Conservation (phyloP, 2,113 vertebrate species). For the Pungitius pungitius region DNA sequence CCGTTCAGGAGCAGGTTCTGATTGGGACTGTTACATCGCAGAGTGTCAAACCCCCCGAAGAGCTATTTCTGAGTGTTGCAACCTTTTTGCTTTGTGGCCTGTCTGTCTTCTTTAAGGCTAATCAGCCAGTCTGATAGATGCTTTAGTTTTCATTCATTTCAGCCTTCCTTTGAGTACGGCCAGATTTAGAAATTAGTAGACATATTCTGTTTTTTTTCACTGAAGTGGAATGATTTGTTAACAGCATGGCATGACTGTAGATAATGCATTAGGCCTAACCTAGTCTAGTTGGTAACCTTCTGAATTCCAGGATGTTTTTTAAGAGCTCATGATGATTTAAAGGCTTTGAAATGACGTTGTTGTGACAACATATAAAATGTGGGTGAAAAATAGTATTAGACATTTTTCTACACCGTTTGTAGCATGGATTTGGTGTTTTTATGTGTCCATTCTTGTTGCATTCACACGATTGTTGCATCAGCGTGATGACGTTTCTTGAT, state of each 20-base stretch:
- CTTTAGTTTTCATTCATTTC: constrained; percentile 65
- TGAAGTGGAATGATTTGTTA: constrained; percentile 65
- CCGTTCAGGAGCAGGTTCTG: constrained; percentile 17
- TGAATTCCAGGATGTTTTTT: constrained; percentile 32
- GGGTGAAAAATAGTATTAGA: constrained; percentile 3
- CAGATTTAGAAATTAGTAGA: constrained; percentile 62
- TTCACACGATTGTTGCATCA: neutral
- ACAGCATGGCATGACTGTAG: constrained; percentile 77
- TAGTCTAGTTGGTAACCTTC: constrained; percentile 59
- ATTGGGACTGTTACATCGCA: constrained; percentile 28
- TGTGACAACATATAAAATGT: constrained; percentile 30
- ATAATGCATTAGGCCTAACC: constrained; percentile 63
- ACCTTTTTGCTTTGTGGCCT: constrained; percentile 73
- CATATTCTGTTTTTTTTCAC: constrained; percentile 49
- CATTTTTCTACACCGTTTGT: neutral
- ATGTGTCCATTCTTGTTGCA: neutral
- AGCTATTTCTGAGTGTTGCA: constrained; percentile 76
- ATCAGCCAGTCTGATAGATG: constrained; percentile 68
- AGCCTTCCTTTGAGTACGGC: constrained; percentile 52
- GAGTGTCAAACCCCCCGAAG: constrained; percentile 56
- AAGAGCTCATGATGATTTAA: constrained; percentile 19
- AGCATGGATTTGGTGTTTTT: neutral
- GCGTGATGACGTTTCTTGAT: neutral
- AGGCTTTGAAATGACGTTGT: constrained; percentile 21
- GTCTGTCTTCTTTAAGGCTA: constrained; percentile 70